A percentile compares a stretch with the other conserved stretches of the same genome.
These are phyloP conservation scores for Galerucella pusilla DNA, from an alignment of 2,888 invertebrate species.

Conservation along the genomic window DNA sequence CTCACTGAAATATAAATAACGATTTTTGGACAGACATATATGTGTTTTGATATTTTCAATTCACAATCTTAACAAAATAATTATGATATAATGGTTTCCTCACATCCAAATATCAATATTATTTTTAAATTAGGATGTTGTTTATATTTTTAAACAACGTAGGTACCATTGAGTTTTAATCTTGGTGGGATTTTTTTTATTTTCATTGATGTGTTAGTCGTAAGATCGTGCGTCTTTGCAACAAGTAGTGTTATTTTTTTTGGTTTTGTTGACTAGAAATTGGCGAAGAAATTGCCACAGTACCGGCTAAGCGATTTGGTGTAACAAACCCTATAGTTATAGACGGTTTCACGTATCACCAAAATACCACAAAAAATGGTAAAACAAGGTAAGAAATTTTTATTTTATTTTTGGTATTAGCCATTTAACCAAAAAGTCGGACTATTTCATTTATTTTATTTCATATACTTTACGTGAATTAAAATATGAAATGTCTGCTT, in stretches of 20 bases:
- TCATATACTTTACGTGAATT: conserved; percentile 15
- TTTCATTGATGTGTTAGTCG: neutral
- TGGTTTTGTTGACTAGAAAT: conserved; percentile 18
- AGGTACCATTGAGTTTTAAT: neutral
- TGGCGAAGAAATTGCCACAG: conserved; percentile 23
- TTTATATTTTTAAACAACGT: neutral
- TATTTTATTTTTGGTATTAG: no score
- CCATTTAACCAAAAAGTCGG: neutral
- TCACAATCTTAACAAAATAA: no score
- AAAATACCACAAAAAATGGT: conserved; percentile 50
- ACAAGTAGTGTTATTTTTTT: neutral
- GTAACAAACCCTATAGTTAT: conserved; percentile 46
- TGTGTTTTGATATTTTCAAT: no score
- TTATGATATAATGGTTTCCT: no score
- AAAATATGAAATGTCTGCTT: conserved; percentile 6
- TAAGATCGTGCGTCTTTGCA: neutral
- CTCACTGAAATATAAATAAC: no score
- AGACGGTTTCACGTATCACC: conserved; percentile 55
- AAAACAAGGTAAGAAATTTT: conserved; percentile 51
- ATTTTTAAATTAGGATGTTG: neutral
- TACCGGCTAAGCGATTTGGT: conserved; percentile 18
- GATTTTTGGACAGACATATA: no score
- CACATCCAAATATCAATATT: neutral
- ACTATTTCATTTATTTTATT: neutral
- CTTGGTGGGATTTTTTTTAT: neutral